These are phyloP conservation scores for Pycnonotus jocosus DNA, from an alignment of 2,113 vertebrate genomes.

Conservation along the genomic window DNA sequence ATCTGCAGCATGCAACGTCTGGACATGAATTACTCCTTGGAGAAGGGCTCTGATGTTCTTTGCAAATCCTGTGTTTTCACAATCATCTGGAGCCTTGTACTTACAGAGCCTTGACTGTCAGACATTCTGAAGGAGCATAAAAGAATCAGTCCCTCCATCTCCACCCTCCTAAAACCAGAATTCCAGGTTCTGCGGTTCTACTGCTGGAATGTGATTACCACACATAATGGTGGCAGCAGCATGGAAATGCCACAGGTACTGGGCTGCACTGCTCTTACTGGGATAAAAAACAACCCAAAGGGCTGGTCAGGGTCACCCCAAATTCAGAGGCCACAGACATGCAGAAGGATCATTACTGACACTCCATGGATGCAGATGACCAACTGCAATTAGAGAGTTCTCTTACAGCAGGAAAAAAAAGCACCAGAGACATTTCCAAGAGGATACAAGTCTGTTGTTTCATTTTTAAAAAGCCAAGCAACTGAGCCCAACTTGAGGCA, in stretches of 20 bases:
- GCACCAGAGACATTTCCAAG: not conserved
- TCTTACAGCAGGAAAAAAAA: not conserved
- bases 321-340: not conserved
- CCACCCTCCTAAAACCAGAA: slow-evolving; percentile 31
- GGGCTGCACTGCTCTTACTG: not conserved
- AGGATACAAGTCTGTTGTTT: not conserved
- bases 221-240: not conserved
- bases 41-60: not conserved
- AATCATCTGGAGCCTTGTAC: not conserved
- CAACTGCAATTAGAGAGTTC: accelerated
- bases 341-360: not conserved
- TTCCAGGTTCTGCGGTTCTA: slow-evolving; percentile 30
- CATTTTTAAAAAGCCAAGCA: not conserved
- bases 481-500: accelerated
- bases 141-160: not conserved
- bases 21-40: not conserved
- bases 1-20: not conserved
- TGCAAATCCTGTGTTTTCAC: not conserved
- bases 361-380: not conserved
- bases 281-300: not conserved
- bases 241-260: not conserved
- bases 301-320: not conserved
- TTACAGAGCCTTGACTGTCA: not conserved
- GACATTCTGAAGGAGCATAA: not conserved
- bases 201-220: not conserved